A percentile compares a stretch with the other conserved stretches of the same genome.
Conservation (phyloP, 2,888 invertebrate genomes). For the Clistopyga incitator region DNA sequence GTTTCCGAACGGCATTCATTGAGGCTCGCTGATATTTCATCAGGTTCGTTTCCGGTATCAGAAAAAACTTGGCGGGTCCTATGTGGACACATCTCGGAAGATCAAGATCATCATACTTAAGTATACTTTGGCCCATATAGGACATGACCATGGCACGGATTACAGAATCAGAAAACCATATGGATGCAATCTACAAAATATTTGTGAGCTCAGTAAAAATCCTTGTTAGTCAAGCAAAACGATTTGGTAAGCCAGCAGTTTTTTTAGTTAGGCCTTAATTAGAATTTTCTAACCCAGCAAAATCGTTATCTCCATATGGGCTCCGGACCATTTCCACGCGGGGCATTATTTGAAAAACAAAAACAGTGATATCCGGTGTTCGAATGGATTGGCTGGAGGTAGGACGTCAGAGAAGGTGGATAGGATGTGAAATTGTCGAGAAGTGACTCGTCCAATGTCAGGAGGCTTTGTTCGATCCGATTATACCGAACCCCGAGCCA, state of each 20-base stretch:
- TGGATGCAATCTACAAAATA: no score
- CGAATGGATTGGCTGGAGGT: conserved; percentile 7
- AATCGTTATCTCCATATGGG: no score
- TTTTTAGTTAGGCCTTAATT: no score
- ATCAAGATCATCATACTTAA: background rate
- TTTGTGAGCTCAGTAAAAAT: no score
- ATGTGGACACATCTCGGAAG: background rate
- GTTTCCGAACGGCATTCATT: conserved; percentile 14
- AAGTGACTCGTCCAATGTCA: conserved; percentile 10
- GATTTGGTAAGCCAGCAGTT: no score
- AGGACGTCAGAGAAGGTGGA: background rate
- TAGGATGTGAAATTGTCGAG: conserved; percentile 6
- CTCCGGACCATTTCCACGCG: no score
- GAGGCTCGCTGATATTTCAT: background rate
- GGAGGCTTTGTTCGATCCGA: conserved; percentile 28
- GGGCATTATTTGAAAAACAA: background rate
- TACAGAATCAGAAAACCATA: background rate
- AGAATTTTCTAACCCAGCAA: no score
- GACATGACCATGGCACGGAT: background rate
- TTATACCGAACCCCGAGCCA: conserved; percentile 26
- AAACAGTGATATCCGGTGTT: background rate
- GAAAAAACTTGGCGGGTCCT: background rate
- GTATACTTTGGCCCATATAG: background rate
- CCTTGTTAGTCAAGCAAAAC: no score
- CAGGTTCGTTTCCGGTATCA: background rate